Evolutionary conservation across 35 echinoderm and acorn worm genomes (phyloP).

Genomic region (Chiridota heheva): DNA sequence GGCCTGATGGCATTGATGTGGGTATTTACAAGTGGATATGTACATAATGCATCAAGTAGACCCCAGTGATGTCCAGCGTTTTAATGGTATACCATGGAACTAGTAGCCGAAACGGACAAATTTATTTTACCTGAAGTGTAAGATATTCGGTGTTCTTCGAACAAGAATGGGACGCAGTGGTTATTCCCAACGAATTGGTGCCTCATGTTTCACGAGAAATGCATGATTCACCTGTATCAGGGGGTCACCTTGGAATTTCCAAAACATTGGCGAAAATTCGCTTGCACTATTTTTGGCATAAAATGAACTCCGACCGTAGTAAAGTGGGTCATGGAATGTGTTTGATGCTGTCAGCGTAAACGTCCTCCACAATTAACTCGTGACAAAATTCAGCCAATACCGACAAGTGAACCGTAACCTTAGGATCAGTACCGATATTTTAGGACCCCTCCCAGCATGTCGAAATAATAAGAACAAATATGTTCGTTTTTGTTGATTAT

Average conservation of each 20-base stretch:
- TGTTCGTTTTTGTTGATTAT: slow-evolving; percentile 62
- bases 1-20: no score
- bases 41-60: no score
- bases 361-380: slow-evolving; percentile 1
- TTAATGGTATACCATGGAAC: no score
- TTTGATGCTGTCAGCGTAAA: slow-evolving; percentile 54
- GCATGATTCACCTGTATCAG: slow-evolving; percentile 60
- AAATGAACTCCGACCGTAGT: slow-evolving; percentile 51
- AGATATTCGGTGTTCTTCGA: no score
- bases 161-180: no score
- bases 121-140: no score
- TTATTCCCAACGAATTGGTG: background rate
- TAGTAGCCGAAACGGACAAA: no score
- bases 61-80: no score
- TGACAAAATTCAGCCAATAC: slow-evolving; percentile 43
- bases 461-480: slow-evolving; percentile 22
- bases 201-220: slow-evolving; percentile 6
- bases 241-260: slow-evolving; percentile 50
- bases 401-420: slow-evolving; percentile 26
- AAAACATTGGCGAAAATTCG: slow-evolving; percentile 54
- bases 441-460: slow-evolving; percentile 62
- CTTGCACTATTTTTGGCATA: slow-evolving; percentile 45
- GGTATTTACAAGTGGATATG: no score
- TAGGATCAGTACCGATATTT: slow-evolving; percentile 56
- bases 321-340: slow-evolving; percentile 60